A percentile compares a stretch with the other conserved stretches of the same genome.
Conservation (phyloP, 92 coral and sea anemone genomes). For the Chrysogorgia sp. region DNA sequence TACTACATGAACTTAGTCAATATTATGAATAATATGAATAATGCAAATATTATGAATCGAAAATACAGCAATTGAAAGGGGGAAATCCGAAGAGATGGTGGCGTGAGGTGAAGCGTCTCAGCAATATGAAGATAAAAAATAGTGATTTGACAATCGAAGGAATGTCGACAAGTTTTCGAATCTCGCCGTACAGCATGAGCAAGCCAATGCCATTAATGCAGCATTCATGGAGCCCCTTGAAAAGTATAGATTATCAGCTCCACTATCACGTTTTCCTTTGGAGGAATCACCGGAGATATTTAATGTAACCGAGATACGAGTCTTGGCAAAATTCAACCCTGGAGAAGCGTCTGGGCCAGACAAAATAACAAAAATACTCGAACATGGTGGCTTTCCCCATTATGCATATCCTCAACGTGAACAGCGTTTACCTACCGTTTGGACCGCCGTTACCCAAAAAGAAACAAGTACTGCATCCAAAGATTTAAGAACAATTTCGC, state of each 20-base stretch:
- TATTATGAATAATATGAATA: background rate
- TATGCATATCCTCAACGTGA: too few species aligned
- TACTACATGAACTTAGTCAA: slow-evolving; percentile 14
- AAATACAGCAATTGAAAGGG: slow-evolving; percentile 46
- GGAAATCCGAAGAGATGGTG: slow-evolving; percentile 22
- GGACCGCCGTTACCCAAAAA: slow-evolving; percentile 41
- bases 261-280: slow-evolving; percentile 26
- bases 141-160: too few species aligned
- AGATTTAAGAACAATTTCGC: slow-evolving; percentile 51
- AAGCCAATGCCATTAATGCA: too few species aligned
- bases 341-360: too few species aligned
- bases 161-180: too few species aligned
- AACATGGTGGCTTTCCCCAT: slow-evolving; percentile 49
- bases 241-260: background rate
- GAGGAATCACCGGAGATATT: slow-evolving; percentile 22
- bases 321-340: slow-evolving; percentile 20
- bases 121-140: too few species aligned
- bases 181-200: too few species aligned
- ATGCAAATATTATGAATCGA: slow-evolving; percentile 12
- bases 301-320: slow-evolving; percentile 23
- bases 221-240: too few species aligned
- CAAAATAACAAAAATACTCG: too few species aligned
- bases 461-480: slow-evolving; percentile 30
- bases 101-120: slow-evolving; percentile 5
- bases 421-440: slow-evolving; percentile 45